phyloP scores from a whole-genome alignment of 2,888 invertebrate genomes.

The Prosapia bicincta region DNA sequence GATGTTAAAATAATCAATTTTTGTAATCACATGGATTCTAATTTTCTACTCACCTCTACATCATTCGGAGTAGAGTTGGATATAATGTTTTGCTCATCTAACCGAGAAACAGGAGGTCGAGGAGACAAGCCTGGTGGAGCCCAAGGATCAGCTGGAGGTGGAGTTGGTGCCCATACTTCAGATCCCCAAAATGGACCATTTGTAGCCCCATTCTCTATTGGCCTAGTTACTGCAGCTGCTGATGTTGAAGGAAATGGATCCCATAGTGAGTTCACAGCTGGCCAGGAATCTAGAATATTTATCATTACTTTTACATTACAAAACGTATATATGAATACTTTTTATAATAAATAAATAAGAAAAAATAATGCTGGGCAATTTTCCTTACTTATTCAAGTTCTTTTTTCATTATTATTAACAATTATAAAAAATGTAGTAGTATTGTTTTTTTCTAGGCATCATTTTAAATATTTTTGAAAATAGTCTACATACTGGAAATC shows the following conservation, averaged over 20 bases:
- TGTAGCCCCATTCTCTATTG: constrained; percentile 22
- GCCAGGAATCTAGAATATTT: constrained; percentile 31
- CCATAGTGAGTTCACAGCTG: constrained; percentile 33
- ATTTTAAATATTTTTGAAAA: no score
- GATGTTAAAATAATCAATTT: no score
- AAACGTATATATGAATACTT: background rate
- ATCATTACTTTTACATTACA: background rate
- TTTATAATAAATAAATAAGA: no score
- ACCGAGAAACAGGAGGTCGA: constrained; percentile 25
- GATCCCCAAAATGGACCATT: constrained; percentile 45
- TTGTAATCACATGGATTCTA: no score
- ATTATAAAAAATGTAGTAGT: no score
- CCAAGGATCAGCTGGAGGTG: constrained; percentile 44
- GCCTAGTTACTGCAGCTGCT: background rate
- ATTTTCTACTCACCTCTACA: constrained; percentile 30
- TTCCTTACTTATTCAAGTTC: no score
- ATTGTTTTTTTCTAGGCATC: no score
- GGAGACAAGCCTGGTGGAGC: constrained; percentile 39
- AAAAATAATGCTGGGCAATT: no score
- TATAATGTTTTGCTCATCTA: background rate
- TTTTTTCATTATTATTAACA: no score
- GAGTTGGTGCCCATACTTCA: constrained; percentile 47
- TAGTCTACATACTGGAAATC: no score
- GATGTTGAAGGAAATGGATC: constrained; percentile 34
- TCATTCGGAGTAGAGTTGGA: background rate